Conservation (phyloP, 2,113 vertebrate genomes). For the Brachyistius frenatus region DNA sequence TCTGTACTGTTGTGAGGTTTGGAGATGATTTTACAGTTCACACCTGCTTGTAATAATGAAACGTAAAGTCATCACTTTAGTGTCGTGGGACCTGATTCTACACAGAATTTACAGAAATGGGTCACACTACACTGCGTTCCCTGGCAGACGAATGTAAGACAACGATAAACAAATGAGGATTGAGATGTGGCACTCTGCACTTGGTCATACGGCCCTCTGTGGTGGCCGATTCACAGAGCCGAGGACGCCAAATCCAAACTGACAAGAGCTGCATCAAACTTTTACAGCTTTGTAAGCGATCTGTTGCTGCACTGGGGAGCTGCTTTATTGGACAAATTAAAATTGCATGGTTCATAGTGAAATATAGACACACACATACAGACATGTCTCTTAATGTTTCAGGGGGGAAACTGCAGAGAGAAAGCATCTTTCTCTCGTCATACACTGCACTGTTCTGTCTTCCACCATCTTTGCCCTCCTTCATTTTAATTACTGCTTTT, state of each 20-base stretch:
- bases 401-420: neutral
- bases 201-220: conserved; percentile 17
- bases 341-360: conserved; percentile 69
- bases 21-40: too few relatives aligned
- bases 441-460: neutral
- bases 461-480: neutral
- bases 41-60: neutral
- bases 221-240: conserved; percentile 43
- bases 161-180: conserved; percentile 62
- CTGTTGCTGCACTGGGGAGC: conserved; percentile 49
- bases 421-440: neutral
- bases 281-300: conserved; percentile 70
- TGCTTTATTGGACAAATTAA: conserved; percentile 72
- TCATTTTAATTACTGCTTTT: conserved; percentile 44
- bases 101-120: too few relatives aligned
- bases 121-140: neutral
- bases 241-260: conserved; percentile 59
- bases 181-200: conserved; percentile 26
- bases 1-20: too few relatives aligned
- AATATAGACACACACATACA: conserved; percentile 34
- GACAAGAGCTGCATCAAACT: conserved; percentile 72
- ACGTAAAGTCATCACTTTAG: neutral
- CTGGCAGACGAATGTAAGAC: conserved; percentile 32
- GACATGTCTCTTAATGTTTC: conserved; percentile 14
- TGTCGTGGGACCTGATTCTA: neutral